These are phyloP conservation scores for Tapirus terrestris DNA, from an alignment of 2,113 vertebrate species.

Conservation along the genomic window DNA sequence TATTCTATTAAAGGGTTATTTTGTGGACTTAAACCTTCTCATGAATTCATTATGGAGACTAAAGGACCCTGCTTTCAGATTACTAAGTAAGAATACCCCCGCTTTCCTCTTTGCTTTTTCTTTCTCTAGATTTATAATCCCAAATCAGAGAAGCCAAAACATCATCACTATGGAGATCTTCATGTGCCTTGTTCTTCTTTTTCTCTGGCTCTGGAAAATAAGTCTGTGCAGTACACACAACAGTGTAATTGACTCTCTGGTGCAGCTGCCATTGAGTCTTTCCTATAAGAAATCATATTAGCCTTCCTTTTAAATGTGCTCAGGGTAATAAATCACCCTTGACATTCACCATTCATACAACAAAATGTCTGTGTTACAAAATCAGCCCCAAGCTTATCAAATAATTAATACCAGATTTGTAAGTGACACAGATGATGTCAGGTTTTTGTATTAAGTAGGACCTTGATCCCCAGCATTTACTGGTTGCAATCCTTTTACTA, in stretches of 20 bases:
- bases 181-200: conserved; percentile 71
- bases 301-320: conserved; percentile 81
- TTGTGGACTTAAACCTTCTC: conserved; percentile 44
- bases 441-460: conserved; percentile 68
- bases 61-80: conserved; percentile 34
- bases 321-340: conserved; percentile 84
- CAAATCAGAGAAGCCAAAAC: conserved; percentile 61
- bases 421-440: conserved; percentile 77
- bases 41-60: conserved; percentile 15
- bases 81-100: conserved; percentile 70
- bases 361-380: conserved; percentile 75
- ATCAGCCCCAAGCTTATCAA: conserved; percentile 67
- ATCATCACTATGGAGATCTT: conserved; percentile 70
- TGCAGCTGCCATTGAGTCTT: conserved; percentile 77
- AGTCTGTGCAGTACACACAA: conserved; percentile 63
- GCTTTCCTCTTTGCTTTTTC: conserved; percentile 37
- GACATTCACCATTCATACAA: conserved; percentile 80
- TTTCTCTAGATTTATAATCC: conserved; percentile 60
- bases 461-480: conserved; percentile 70
- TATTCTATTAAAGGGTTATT: neutral
- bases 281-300: conserved; percentile 83
- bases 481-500: conserved; percentile 63
- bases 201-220: conserved; percentile 76
- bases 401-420: conserved; percentile 82
- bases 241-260: conserved; percentile 79